Conservation (phyloP, 2,888 invertebrate species). For the Pristionchus maxplancki region DNA sequence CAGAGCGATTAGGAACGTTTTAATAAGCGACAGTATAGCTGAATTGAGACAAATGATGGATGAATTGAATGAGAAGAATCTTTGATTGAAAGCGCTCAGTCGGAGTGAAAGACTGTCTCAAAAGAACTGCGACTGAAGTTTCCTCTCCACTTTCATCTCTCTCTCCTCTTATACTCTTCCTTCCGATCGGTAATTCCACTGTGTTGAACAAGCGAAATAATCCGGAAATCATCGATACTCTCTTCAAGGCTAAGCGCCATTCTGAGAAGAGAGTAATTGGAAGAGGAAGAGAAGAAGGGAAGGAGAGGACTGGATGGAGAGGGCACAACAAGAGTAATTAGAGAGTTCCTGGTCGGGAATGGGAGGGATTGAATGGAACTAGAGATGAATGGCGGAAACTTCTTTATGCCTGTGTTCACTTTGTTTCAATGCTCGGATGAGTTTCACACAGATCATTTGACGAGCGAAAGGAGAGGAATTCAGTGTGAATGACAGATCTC, state of each 20-base stretch:
- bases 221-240: slow-evolving; percentile 18
- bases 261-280: slow-evolving; percentile 23
- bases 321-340: not conserved
- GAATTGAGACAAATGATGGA: not conserved
- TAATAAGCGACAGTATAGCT: not conserved
- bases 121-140: not conserved
- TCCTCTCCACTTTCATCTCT: not conserved
- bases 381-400: too few relatives aligned
- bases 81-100: too few relatives aligned
- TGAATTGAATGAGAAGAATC: not conserved
- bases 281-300: not conserved
- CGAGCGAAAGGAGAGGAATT: too few relatives aligned
- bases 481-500: too few relatives aligned
- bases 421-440: too few relatives aligned
- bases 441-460: too few relatives aligned
- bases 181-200: slow-evolving; percentile 21
- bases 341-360: not conserved
- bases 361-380: not conserved
- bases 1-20: not conserved
- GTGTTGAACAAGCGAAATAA: slow-evolving; percentile 8
- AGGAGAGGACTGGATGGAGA: not conserved
- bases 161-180: not conserved
- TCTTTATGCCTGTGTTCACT: too few relatives aligned
- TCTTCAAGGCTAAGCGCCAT: slow-evolving; percentile 1
- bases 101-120: too few relatives aligned